A percentile compares a stretch with the other conserved stretches of the same genome.
Conservation (phyloP, 2,888 invertebrate genomes). For the Pristionchus arcanus region DNA sequence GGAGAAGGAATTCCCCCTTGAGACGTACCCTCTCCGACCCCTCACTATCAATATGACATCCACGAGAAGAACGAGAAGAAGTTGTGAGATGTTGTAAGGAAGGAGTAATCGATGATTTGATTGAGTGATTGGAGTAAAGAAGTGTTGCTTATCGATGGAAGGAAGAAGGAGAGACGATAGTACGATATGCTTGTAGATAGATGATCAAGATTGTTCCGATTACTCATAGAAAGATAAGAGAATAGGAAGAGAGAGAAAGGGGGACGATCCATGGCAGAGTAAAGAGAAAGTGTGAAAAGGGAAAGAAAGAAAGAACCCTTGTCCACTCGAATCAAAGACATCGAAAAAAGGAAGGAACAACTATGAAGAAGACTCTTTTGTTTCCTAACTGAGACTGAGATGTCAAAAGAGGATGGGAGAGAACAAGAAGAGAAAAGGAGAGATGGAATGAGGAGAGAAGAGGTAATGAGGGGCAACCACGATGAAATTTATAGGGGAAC, state of each 20-base stretch:
- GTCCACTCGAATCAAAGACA: constrained; percentile 30
- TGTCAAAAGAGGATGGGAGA: constrained; percentile 39
- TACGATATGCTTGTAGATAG: constrained; percentile 43
- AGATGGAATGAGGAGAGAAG: constrained; percentile 33
- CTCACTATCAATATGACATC: constrained; percentile 54
- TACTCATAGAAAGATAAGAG: constrained; percentile 37
- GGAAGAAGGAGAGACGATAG: background rate
- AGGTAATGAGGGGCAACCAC: constrained; percentile 46
- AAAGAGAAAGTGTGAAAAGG: constrained; percentile 27
- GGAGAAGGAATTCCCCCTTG: constrained; percentile 48
- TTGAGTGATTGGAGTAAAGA: background rate
- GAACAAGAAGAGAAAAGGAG: constrained; percentile 33
- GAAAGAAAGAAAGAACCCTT: background rate
- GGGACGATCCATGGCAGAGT: background rate
- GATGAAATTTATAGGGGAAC: constrained; percentile 51
- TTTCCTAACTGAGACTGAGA: constrained; percentile 43
- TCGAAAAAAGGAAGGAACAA: background rate
- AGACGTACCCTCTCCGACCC: constrained; percentile 18
- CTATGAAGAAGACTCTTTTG: constrained; percentile 26
- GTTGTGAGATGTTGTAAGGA: background rate
- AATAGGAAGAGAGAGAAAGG: constrained; percentile 20
- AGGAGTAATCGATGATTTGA: background rate
- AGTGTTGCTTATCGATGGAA: constrained; percentile 2
- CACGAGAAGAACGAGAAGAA: constrained; percentile 46
- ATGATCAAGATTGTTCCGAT: constrained; percentile 41